These are phyloP conservation scores for Passer montanus DNA, from an alignment of 2,113 vertebrate genomes.

Conservation along the genomic window DNA sequence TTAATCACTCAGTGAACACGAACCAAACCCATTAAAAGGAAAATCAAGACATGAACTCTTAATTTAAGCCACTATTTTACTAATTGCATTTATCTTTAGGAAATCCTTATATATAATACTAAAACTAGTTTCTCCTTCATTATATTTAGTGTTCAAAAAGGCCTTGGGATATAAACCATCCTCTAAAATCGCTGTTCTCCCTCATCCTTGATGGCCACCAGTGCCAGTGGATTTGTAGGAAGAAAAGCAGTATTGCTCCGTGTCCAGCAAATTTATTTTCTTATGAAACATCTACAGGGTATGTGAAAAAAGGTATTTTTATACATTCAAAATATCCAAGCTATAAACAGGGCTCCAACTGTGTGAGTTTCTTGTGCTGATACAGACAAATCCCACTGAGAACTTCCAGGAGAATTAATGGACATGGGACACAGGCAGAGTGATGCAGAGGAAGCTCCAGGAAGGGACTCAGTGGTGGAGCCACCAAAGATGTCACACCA, in stretches of 20 bases:
- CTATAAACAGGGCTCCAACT: neutral
- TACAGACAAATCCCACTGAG: neutral
- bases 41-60: conserved; percentile 45
- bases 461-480: accelerated
- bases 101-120: neutral
- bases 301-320: neutral
- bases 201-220: neutral
- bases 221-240: accelerated
- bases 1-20: conserved; percentile 32
- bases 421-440: accelerated
- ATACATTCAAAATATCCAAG: neutral
- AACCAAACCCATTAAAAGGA: conserved; percentile 41
- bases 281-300: neutral
- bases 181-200: neutral
- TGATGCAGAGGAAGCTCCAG: neutral
- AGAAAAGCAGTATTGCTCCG: neutral
- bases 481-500: neutral
- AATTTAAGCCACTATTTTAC: conserved; percentile 32
- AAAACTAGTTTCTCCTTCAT: neutral
- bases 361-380: neutral
- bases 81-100: conserved; percentile 30
- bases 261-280: neutral
- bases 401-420: neutral
- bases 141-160: neutral
- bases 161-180: neutral